Evolutionary conservation across 2,113 vertebrate species (phyloP), one percentile per base, ranked within the genome.

Genomic region (Noctilio leporinus): DNA sequence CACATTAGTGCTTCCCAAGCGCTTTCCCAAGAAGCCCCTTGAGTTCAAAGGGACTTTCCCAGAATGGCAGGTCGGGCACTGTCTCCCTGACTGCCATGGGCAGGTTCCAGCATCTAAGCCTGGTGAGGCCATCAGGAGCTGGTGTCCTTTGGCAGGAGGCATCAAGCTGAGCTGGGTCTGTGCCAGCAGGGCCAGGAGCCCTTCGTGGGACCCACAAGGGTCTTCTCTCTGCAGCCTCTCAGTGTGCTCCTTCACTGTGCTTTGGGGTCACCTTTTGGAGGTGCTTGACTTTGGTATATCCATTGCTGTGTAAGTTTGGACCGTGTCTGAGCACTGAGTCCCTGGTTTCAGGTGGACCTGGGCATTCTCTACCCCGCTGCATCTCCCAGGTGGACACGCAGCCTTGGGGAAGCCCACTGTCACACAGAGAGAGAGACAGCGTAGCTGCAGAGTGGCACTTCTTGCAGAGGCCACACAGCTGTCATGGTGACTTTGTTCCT

Each of bases 401-500:
- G 95, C 80, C 70, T 96, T 94, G 89, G 88, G 88, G 96, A 98
- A 96, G 91, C 92, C 57, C 20, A 67, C 81, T 91, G 19, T 81
- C 7, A 10, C 28, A 17, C 91, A 70, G 93, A 94, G 84, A 92
- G 92, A 87, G 88, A 96, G 96, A 96, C 96, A 85, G 93, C 96
- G 80, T 59, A 57, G 55, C 84, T 95, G 95, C 93, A 93, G 92
- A 95, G 82, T 88, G 89, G 94, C 81, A 88, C 51, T 96, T 92
- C 96, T 96, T 89, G 86, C 89, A 96, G 85, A 10, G 90, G 92
- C 57, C 77, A 95, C 91, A 95, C 95, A 97, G 97, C 86, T 94
- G 96, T 97, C 94, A 94, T 97, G 96, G 96, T 9, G 30, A 94
- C 73, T 97, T 97, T 57, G 19, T 96, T 95, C 78, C 43, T 91